Evolutionary conservation across 2,888 invertebrate genomes (phyloP).

Genomic region (Rugalucina vietnamica): DNA sequence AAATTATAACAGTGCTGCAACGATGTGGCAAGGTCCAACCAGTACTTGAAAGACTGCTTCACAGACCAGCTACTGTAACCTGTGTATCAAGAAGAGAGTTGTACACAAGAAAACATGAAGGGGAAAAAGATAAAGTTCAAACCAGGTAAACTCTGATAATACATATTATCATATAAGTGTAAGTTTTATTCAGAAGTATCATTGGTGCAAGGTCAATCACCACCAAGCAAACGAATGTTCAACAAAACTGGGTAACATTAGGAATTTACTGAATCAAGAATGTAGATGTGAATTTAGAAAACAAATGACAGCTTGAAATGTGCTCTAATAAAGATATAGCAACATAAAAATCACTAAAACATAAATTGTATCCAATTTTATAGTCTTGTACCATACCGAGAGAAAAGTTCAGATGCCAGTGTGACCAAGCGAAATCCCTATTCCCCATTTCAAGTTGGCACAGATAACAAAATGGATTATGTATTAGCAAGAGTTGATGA

Average conservation of each 20-base stretch:
- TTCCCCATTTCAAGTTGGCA: slow-evolving; percentile 88
- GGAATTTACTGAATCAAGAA: too few species aligned
- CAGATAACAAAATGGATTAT: slow-evolving; percentile 89
- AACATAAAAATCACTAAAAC: too few species aligned
- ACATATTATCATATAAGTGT: too few species aligned
- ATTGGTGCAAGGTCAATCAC: too few species aligned
- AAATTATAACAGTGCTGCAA: slow-evolving; percentile 50
- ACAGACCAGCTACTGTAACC: slow-evolving; percentile 24
- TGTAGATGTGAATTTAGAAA: too few species aligned
- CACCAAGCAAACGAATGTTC: too few species aligned
- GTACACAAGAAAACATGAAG: background rate
- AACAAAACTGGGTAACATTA: too few species aligned
- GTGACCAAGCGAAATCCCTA: slow-evolving; percentile 86
- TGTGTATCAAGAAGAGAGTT: slow-evolving; percentile 31
- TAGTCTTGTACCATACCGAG: slow-evolving; percentile 79
- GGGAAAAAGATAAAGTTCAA: background rate
- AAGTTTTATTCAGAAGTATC: too few species aligned
- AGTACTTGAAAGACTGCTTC: slow-evolving; percentile 41
- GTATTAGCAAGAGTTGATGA: slow-evolving; percentile 96
- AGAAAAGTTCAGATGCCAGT: slow-evolving; percentile 71
- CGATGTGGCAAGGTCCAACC: slow-evolving; percentile 37
- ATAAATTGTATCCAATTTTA: too few species aligned
- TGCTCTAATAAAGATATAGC: too few species aligned
- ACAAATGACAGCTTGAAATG: too few species aligned
- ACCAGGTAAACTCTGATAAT: too few species aligned